Base-by-base conservation (phyloP, 2,888 invertebrate genomes). In the Herminia tarsipennalis region DNA sequence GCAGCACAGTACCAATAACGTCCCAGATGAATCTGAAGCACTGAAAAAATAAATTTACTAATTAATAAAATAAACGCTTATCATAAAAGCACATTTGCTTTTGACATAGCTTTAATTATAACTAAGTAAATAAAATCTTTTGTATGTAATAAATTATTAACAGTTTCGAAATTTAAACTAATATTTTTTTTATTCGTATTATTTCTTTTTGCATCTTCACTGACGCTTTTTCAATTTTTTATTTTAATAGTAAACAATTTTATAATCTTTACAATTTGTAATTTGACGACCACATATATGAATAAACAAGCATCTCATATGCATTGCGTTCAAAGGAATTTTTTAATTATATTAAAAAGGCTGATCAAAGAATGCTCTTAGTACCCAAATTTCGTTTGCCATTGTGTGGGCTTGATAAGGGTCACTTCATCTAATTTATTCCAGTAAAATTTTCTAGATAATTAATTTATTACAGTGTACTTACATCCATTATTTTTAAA, bases 21-120 rank as follows among this genome's bases (percentile, higher is more conserved):
- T 88, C 88, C 90, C 89, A 76, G 85, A 85, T 82, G 81, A 90
- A 88, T 83, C 88, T 84, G 71, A 81, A 83, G 88, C 89, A 89
- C 89, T 88, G 70, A 76, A 70, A 54, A 40, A 43, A 50, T 55
- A 61, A 64, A 66, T 51, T 56, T 48, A 59, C 35, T 38, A 34
- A 48, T 38, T 25, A 47, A 56, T 53, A 60, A 57, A 42, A 36
- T 66, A 59, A 73, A 70, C 49, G 59, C 60, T 70, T 63, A 62
- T 34, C 44, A 43, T 52, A 53, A 56, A 48, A 45, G 45, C 46
- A 45, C 25, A 52, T 29, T 42, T 30, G 54, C 55, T 60, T 67
- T 53, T 56, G 39, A 60, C 13, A 28, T 50, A 58, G 50, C 53
- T 60, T 55, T 58, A 59, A 54, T 47, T 56, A 46, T 52, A 46